These are phyloP conservation scores for Diceros bicornis DNA, from an alignment of 2,797 vertebrate species.

Conservation along the genomic window DNA sequence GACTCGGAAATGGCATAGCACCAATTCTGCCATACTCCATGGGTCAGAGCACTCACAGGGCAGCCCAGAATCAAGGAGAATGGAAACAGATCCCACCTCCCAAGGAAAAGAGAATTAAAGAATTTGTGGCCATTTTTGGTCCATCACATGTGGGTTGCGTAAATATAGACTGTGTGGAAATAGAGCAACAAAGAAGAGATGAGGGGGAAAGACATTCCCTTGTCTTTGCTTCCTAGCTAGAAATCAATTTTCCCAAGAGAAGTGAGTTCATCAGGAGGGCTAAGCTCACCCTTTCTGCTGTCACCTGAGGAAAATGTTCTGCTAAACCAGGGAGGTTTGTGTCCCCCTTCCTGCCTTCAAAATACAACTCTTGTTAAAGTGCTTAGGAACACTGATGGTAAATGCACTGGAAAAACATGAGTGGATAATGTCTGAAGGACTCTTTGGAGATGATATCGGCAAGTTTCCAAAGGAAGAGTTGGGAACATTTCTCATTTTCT, in stretches of 20 bases:
- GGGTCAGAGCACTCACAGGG: conserved; percentile 15
- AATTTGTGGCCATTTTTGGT: background rate
- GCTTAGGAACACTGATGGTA: background rate
- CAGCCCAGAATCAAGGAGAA: background rate
- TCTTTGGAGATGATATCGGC: conserved; percentile 29
- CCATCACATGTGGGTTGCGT: background rate
- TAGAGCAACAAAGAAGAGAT: background rate
- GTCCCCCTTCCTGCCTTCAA: background rate
- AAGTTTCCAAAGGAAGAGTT: conserved; percentile 61
- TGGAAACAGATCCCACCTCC: background rate
- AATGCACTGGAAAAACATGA: background rate
- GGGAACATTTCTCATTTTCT: conserved; percentile 70
- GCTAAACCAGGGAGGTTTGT: background rate
- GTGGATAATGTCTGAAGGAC: background rate
- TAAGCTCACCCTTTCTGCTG: background rate
- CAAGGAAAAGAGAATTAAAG: background rate
- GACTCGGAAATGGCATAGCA: background rate
- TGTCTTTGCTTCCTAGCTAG: background rate
- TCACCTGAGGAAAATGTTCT: background rate
- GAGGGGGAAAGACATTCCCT: background rate
- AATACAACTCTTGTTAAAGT: conserved; percentile 17
- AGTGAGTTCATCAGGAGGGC: background rate
- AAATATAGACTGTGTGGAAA: background rate
- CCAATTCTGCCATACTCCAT: background rate
- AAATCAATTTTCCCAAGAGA: background rate